Base-by-base conservation (phyloP, 92 coral and sea anemone species). In the Plumapathes pennacea region DNA sequence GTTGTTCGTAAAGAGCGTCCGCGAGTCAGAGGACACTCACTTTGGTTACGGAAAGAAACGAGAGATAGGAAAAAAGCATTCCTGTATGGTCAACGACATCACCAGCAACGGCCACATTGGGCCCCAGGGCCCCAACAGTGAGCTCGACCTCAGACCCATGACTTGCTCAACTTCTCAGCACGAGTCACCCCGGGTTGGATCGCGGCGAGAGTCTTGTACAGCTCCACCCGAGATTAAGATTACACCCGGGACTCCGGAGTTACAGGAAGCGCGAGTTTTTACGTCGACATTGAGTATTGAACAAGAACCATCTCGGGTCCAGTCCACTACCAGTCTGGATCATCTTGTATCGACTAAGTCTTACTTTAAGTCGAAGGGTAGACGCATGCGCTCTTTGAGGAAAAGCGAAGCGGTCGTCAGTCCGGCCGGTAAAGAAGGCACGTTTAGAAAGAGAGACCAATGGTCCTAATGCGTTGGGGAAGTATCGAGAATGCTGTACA, bases 61-160 rank as follows among this genome's bases (percentile, higher is more conserved):
- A 37, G 67, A 88, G 53, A 88, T 77, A 62, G 90, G 78, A 26
- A 62, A 63, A 28, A 41, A 82, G 54, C 90, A 88, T 50, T 76
- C 90, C 13, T 81, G 81, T 9, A 48, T 87, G 10, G 78, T 88
- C 1, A 61, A 59, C 30, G 71, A 77, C 68, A 61, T 77, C 0
- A 72, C 96, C 0, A 78, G 90, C 27, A 73, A 82, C 68, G 96
- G 89, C 45, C 96, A 88, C 59, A 83, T 88, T 26, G 67, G 74
- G 51, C 51, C 89, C 17, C 77, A 82, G 28, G 70, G 69, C 19
- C 50, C 68, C 4, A 60, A 63, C 27, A 67, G 69, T 27, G 32
- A 72, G 29, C 60, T 72, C 9, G 46, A 59, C 41, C 60, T 46
- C 54, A 51, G 50, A 11, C 51, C 58, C 34, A 45, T 47, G 4